Evolutionary conservation across 2,888 invertebrate species (phyloP), one percentile per base, ranked within the genome.

Genomic region (Elgonia sp.): DNA sequence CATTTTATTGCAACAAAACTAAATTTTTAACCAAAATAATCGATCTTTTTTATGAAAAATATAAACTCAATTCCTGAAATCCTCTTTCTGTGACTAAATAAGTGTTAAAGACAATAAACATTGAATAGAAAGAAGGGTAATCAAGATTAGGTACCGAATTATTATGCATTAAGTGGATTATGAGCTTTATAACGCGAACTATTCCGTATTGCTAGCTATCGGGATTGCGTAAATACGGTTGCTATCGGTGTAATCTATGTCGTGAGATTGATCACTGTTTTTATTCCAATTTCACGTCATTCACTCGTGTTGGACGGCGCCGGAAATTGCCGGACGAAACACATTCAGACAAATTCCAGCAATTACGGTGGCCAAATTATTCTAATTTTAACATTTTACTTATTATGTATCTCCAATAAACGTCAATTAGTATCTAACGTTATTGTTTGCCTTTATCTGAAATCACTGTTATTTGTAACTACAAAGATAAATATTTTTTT

Each of bases 81-180:
- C 29, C 42, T 14, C 39, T 39, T 39, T 18, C 9, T n/a, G 2
- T 63, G n/a, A 63, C 63, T 57, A 57, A 63, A 63, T 39, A 65
- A 72, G 63, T 81, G 63, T 60, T 53, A 20, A 57, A 60, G 42
- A 53, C 62, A 84, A 76, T 76, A 62, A 84, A 72, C 73, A 76
- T 29, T 29, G 29, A 67, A 69, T 29, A 37, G 40, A 39, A 60
- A 62, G 39, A 37, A 70, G 29, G 1, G 67, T 50, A 75, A 76
- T 75, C 57, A 70, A 86, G 72, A 72, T 86, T 86, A 77, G 79
- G 18, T 21, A 57, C 37, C 77, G 60, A 77, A 81, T 82, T 86
- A 86, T 65, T 69, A 81, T 72, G 57, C 67, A 72, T 77, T 82
- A 86, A 86, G 65, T 18, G 82, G 81, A 77, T 82, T 86, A 82